phyloP scores from a whole-genome alignment of 1,140 invertebrate genomes.

The Atta colombica region DNA sequence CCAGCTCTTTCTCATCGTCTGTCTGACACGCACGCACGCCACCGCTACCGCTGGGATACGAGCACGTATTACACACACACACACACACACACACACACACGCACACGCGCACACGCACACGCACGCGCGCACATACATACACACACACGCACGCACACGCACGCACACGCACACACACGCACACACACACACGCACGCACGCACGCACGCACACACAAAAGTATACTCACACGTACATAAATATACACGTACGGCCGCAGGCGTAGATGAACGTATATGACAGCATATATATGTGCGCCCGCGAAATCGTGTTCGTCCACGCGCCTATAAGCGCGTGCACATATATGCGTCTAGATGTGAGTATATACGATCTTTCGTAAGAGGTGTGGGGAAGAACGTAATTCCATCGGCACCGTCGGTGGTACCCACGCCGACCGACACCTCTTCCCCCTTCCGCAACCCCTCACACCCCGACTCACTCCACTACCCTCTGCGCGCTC shows the following conservation, averaged over 20 bases:
- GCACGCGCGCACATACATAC: neutral
- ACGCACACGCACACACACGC: neutral
- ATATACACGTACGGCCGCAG: neutral
- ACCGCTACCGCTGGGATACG: too few relatives aligned
- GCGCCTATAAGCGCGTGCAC: constrained; percentile 41
- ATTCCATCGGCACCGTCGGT: constrained; percentile 75
- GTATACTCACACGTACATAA: too few relatives aligned
- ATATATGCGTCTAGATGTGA: constrained; percentile 51
- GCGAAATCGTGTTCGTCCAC: neutral
- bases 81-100: neutral
- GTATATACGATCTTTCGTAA: constrained; percentile 69
- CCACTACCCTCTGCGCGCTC: neutral
- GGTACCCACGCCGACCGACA: constrained; percentile 71
- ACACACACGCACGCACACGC: neutral
- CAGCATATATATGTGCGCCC: neutral
- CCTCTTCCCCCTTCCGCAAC: neutral
- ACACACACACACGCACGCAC: constrained; percentile 5
- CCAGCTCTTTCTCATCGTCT: constrained; percentile 81
- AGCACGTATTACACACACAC: neutral
- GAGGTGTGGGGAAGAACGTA: constrained; percentile 72
- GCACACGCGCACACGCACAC: neutral
- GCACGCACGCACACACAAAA: neutral
- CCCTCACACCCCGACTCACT: neutral
- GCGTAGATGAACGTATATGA: neutral
- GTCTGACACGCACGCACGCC: constrained; percentile 59